Evolutionary conservation across 2,888 invertebrate genomes (phyloP).

Genomic region (Halictus quadricinctus): DNA sequence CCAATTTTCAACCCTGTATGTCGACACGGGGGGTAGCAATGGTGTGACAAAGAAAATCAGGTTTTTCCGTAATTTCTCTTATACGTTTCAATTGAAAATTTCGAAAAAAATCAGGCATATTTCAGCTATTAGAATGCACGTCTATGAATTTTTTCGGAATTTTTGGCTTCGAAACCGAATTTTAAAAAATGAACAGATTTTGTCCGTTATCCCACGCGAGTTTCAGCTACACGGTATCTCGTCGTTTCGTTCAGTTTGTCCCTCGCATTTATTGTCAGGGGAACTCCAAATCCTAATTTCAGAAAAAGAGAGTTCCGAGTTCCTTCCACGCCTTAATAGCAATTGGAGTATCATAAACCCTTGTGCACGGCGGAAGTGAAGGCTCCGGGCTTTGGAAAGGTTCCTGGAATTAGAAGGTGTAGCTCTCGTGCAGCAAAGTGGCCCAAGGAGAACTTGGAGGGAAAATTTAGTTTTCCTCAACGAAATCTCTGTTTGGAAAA

Average conservation of each 20-base stretch:
- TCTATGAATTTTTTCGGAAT: too few species aligned
- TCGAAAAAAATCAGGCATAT: too few species aligned
- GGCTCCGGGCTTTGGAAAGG: background rate
- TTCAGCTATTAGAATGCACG: too few species aligned
- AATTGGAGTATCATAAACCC: constrained; percentile 4
- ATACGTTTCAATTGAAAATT: too few species aligned
- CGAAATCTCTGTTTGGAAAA: constrained; percentile 6
- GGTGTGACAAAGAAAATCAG: too few species aligned
- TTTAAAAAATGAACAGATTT: too few species aligned
- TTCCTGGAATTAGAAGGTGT: background rate
- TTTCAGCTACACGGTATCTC: background rate
- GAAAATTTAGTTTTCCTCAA: background rate
- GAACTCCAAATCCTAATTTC: background rate
- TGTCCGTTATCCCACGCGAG: too few species aligned
- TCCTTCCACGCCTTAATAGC: background rate
- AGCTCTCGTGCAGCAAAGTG: background rate
- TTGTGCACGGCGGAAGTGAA: background rate
- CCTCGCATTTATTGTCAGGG: background rate
- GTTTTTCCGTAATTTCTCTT: too few species aligned
- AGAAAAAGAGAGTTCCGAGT: background rate
- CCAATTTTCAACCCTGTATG: too few species aligned
- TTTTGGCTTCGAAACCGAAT: too few species aligned
- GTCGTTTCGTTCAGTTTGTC: background rate
- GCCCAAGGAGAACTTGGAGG: background rate
- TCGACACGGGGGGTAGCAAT: too few species aligned